Conservation (phyloP, 1,140 invertebrate genomes). For the Lineus longissimus region DNA sequence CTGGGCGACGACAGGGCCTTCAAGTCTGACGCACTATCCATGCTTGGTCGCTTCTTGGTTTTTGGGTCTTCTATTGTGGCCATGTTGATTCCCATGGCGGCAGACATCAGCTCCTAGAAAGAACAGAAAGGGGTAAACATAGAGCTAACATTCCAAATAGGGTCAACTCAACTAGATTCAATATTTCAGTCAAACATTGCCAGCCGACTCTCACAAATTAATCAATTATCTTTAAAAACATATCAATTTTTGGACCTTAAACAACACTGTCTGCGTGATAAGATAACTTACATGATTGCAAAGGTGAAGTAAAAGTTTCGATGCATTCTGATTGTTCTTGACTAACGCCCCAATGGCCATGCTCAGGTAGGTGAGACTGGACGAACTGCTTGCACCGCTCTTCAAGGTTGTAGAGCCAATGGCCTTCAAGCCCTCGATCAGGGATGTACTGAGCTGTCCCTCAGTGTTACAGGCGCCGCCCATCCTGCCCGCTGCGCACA, state of each 20-base stretch:
- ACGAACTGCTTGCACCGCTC: background rate
- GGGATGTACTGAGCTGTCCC: background rate
- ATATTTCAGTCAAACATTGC: background rate
- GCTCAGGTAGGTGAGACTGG: slow-evolving; percentile 56
- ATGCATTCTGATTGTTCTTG: slow-evolving; percentile 58
- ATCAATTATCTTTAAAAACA: no score
- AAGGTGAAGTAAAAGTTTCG: slow-evolving; percentile 60
- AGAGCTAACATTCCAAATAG: background rate
- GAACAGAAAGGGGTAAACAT: slow-evolving; percentile 3
- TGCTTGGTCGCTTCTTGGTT: background rate
- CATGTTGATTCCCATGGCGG: slow-evolving; percentile 52
- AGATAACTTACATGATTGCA: slow-evolving; percentile 59
- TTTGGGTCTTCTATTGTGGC: slow-evolving; percentile 13
- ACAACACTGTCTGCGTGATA: no score
- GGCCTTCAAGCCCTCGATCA: background rate
- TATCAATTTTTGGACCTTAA: no score
- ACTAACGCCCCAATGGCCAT: slow-evolving; percentile 60
- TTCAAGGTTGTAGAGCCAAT: no score
- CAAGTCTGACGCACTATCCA: background rate
- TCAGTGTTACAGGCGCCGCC: slow-evolving; percentile 18
- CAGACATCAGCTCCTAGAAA: slow-evolving; percentile 57
- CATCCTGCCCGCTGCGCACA: slow-evolving; percentile 60
- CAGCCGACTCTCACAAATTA: no score
- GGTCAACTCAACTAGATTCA: background rate
- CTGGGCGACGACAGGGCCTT: slow-evolving; percentile 33